Base-by-base conservation (phyloP, 2,113 vertebrate species). In the Aix galericulata region DNA sequence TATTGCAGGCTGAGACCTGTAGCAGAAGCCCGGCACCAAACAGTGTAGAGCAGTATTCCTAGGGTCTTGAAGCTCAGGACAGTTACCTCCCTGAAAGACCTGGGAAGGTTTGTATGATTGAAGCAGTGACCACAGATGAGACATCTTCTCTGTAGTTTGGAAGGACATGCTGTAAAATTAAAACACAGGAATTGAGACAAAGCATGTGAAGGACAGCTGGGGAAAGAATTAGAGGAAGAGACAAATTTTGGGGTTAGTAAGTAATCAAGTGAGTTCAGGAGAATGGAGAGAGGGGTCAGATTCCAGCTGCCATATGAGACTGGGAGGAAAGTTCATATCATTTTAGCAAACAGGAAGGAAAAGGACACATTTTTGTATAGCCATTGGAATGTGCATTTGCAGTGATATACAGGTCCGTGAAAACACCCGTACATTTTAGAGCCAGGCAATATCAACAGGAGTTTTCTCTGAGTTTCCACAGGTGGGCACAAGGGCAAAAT, bases 101-200 rank as follows among this genome's bases (percentile, higher is more conserved):
- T 73, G 3, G 46, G 52, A 77, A 72, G 15, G 9, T 50, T 83
- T 79, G 12, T 2, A 3, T 46, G 38, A 31, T 59, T 50, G 17
- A 68, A 44, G 29, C 48, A 55, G 5, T 81, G 38, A 4, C 26
- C 9, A 17, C 11, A n/a, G 18, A 20, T 66, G 18, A 46, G 12
- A 1, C 59, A 53, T 8, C 34, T 46, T 73, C 42, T 73, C 0
- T 64, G 21, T 34, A 42, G 10, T 66, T 56, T 38, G 60, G 32
- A 3, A 29, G 6, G 8, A 17, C 12, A 4, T 52, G 8, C 2
- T 0, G 0, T 26, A 71, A 32, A 31, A 27, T 3, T 77, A 60
- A 87, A 90, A 71, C 20, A 81, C 8, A 29, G 23, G 50, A 66
- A 13, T 4, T 64, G 34, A 32, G 60, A 11, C 44, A 17, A 66